These are phyloP conservation scores for Ylistrum balloti DNA, from an alignment of 1,140 invertebrate genomes.

Conservation along the genomic window DNA sequence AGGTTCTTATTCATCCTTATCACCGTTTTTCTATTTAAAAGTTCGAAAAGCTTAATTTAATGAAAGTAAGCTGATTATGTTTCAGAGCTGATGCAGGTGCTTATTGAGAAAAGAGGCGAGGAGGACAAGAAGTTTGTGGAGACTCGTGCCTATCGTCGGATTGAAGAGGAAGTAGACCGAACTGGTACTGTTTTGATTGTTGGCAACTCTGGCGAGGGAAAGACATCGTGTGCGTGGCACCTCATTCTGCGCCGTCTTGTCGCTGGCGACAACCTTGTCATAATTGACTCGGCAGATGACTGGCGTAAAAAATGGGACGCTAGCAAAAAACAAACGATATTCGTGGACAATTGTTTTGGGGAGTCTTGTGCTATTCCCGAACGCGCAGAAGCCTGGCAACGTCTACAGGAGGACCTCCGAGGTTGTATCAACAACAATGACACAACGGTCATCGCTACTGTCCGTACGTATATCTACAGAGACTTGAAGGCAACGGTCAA, in stretches of 20 bases:
- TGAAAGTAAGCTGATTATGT: neutral
- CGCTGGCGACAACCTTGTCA: neutral
- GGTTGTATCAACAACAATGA: neutral
- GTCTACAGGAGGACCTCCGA: conserved; percentile 34
- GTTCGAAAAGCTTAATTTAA: too few species aligned
- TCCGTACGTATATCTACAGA: conserved; percentile 15
- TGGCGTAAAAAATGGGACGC: conserved; percentile 40
- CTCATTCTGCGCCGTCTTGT: conserved; percentile 29
- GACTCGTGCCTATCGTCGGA: conserved; percentile 42
- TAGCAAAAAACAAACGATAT: conserved; percentile 42
- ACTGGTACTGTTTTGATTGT: conserved; percentile 45
- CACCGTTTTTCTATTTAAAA: too few species aligned
- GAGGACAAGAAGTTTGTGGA: conserved; percentile 46
- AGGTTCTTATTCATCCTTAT: too few species aligned
- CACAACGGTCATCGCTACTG: conserved; percentile 29
- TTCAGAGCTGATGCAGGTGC: conserved; percentile 27
- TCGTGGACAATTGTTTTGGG: conserved; percentile 44
- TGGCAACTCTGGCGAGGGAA: conserved; percentile 48
- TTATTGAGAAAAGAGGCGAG: conserved; percentile 40
- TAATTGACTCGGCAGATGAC: conserved; percentile 43
- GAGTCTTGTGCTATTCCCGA: conserved; percentile 10
- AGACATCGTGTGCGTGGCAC: conserved; percentile 47
- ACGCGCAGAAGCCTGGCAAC: conserved; percentile 41
- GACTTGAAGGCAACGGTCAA: neutral
- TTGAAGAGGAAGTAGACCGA: conserved; percentile 30